Conservation (phyloP, 2,113 vertebrate genomes). For the Emydura subglobosa region DNA sequence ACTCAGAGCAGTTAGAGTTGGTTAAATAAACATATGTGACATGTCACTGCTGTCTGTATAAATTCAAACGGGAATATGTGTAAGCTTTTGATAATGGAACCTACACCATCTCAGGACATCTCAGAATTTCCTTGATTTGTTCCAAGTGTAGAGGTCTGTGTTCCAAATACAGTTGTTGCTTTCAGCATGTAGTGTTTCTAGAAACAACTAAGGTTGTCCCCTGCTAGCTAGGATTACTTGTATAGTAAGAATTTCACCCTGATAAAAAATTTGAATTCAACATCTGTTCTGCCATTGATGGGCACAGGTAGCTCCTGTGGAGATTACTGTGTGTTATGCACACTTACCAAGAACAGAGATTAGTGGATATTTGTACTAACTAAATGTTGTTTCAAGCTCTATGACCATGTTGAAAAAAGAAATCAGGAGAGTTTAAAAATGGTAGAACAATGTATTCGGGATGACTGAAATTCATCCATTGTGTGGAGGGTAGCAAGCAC, state of each 20-base stretch:
- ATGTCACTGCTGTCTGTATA: background rate
- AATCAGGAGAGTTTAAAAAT: background rate
- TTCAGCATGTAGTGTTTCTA: background rate
- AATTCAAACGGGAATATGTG: background rate
- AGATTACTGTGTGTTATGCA: background rate
- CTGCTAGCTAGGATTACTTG: background rate
- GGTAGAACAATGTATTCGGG: background rate
- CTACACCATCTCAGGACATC: background rate
- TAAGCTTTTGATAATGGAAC: background rate
- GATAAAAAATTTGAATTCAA: background rate
- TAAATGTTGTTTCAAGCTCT: background rate
- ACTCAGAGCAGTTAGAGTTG: background rate
- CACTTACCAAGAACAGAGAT: background rate
- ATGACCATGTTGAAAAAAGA: background rate
- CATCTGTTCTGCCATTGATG: background rate
- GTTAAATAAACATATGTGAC: background rate
- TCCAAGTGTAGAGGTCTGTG: background rate
- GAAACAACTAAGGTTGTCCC: background rate
- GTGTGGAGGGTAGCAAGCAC: background rate
- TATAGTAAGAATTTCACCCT: background rate
- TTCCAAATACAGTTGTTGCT: background rate
- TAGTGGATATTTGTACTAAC: background rate
- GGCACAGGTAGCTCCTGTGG: background rate
- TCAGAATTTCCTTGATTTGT: constrained; percentile 23
- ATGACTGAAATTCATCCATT: background rate